Evolutionary conservation across 2,113 vertebrate genomes (phyloP).

Genomic region (Rallus limicola): DNA sequence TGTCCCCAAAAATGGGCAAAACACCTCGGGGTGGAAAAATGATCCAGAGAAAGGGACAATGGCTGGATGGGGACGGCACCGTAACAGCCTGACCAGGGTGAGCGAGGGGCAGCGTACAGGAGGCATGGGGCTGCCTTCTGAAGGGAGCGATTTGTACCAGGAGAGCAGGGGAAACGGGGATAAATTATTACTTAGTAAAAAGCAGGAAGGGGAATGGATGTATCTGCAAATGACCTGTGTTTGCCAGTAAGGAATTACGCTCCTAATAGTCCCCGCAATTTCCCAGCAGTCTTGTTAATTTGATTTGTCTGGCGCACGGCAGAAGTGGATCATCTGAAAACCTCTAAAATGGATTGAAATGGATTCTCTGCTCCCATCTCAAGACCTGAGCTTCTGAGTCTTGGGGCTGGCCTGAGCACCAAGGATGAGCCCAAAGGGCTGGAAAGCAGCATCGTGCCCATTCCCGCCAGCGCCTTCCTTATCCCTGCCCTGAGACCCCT

Average conservation of each 20-base stretch:
- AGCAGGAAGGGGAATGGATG: background rate
- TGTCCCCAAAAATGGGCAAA: background rate
- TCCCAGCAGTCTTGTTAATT: background rate
- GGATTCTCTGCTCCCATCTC: background rate
- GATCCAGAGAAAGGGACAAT: background rate
- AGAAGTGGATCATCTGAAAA: background rate
- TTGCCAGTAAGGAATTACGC: background rate
- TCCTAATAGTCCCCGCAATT: background rate
- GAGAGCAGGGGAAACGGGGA: background rate
- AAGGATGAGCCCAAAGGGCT: background rate
- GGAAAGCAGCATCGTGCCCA: rapidly evolving
- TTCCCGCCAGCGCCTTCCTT: background rate
- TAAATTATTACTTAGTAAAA: background rate
- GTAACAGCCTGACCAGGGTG: background rate
- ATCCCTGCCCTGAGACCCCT: background rate
- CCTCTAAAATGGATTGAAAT: background rate
- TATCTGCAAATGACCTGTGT: background rate
- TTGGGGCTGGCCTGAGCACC: background rate
- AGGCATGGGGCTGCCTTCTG: background rate
- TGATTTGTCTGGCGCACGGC: background rate
- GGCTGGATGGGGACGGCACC: background rate
- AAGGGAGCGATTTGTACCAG: background rate
- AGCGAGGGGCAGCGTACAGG: background rate
- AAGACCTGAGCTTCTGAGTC: background rate
- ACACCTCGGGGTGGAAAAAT: background rate